A percentile compares a stretch with the other conserved stretches of the same genome.
These are phyloP conservation scores for Melanotaenia pygmaea DNA, from an alignment of 2,797 vertebrate species.

Conservation along the genomic window DNA sequence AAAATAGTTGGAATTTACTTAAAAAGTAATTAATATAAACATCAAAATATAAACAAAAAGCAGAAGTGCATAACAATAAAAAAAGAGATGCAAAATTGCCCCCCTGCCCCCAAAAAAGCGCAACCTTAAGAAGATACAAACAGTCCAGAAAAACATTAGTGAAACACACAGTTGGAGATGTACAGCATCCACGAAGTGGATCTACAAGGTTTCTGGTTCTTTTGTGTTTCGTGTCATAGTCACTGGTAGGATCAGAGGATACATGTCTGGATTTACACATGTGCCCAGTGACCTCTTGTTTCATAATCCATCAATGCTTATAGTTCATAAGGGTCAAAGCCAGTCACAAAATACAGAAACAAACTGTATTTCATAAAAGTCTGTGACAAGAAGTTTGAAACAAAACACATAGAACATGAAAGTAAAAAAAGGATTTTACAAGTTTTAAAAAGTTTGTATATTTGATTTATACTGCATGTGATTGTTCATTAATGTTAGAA, in stretches of 20 bases:
- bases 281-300: neutral
- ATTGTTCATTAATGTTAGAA: slow-evolving; percentile 4
- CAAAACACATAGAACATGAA: slow-evolving; percentile 29
- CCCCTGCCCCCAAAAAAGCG: neutral
- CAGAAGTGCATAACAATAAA: neutral
- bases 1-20: neutral
- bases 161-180: too few relatives aligned
- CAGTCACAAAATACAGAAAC: slow-evolving; percentile 34
- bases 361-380: slow-evolving; percentile 25
- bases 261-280: neutral
- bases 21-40: neutral
- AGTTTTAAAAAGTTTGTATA: slow-evolving; percentile 9
- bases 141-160: neutral
- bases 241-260: neutral
- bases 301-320: neutral
- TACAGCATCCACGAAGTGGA: neutral
- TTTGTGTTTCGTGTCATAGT: neutral
- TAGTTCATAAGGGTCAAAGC: neutral
- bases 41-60: neutral
- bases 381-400: slow-evolving; percentile 15
- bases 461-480: slow-evolving; percentile 15
- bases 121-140: neutral
- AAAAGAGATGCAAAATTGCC: neutral
- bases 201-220: neutral
- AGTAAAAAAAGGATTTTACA: slow-evolving; percentile 37